Evolutionary conservation across 2,113 vertebrate species (phyloP).

Genomic region (Phodopus roborovskii): DNA sequence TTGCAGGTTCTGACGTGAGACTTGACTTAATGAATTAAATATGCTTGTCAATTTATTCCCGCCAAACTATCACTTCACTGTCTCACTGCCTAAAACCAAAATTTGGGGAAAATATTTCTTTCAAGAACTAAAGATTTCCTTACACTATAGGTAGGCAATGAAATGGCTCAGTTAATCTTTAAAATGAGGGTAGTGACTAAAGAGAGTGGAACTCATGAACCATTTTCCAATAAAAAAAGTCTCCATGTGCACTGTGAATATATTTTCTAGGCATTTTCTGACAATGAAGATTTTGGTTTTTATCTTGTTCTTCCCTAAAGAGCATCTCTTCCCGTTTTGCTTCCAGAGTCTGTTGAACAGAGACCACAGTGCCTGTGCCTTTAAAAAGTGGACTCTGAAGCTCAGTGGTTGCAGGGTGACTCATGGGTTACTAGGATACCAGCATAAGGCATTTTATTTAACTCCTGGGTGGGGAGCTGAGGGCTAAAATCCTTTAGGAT

Average conservation of each 20-base stretch:
- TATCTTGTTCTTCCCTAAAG: background rate
- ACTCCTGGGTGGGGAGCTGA: slow-evolving; percentile 68
- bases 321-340: background rate
- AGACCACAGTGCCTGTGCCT: slow-evolving; percentile 22
- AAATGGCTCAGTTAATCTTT: slow-evolving; percentile 45
- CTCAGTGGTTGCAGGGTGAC: slow-evolving; percentile 62
- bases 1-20: slow-evolving; percentile 37
- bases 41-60: slow-evolving; percentile 19
- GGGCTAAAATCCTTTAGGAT: slow-evolving; percentile 50
- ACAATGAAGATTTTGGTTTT: background rate
- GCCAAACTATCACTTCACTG: slow-evolving; percentile 18
- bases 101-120: slow-evolving; percentile 8
- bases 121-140: slow-evolving; percentile 3
- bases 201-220: slow-evolving; percentile 33
- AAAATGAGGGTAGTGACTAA: background rate
- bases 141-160: background rate
- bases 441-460: slow-evolving; percentile 82
- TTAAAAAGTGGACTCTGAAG: slow-evolving; percentile 1
- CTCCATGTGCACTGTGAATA: background rate
- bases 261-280: slow-evolving; percentile 46
- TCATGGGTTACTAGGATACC: slow-evolving; percentile 86
- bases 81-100: slow-evolving; percentile 2
- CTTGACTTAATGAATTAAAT: background rate
- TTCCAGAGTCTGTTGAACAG: background rate
- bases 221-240: slow-evolving; percentile 10